phyloP scores from a whole-genome alignment of 2,888 invertebrate genomes.

The Pseudoips prasinana region DNA sequence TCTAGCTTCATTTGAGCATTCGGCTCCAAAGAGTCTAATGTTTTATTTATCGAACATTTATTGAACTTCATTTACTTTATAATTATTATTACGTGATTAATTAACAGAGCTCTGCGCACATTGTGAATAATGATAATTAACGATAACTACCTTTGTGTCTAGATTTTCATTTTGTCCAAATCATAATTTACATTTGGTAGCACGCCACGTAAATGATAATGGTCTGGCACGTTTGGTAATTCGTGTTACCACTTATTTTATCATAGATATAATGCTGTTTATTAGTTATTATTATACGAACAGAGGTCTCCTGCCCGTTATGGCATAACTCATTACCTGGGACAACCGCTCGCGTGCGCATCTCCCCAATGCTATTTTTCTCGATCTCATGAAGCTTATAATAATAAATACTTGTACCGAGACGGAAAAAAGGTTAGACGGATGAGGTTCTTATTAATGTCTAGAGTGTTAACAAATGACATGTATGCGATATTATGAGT shows the following conservation, averaged over 20 bases:
- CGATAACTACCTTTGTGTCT: no score
- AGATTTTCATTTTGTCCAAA: constrained; percentile 20
- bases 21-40: no score
- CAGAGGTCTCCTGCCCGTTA: constrained; percentile 12
- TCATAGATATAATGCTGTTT: no score
- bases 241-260: neutral
- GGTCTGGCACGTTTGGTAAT: neutral
- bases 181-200: constrained; percentile 13
- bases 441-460: constrained; percentile 28
- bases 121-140: no score
- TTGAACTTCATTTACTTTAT: no score
- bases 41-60: no score
- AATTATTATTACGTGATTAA: no score
- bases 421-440: constrained; percentile 20
- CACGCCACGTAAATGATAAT: constrained; percentile 12
- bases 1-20: no score
- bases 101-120: no score
- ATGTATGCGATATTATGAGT: constrained; percentile 17
- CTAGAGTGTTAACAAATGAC: constrained; percentile 21
- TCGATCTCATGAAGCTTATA: constrained; percentile 20
- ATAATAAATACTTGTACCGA: constrained; percentile 29
- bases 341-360: constrained; percentile 34
- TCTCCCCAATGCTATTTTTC: neutral
- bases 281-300: no score
- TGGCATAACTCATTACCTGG: constrained; percentile 35